Evolutionary conservation across 92 coral and sea anemone species (phyloP).

Genomic region (Porites rus): DNA sequence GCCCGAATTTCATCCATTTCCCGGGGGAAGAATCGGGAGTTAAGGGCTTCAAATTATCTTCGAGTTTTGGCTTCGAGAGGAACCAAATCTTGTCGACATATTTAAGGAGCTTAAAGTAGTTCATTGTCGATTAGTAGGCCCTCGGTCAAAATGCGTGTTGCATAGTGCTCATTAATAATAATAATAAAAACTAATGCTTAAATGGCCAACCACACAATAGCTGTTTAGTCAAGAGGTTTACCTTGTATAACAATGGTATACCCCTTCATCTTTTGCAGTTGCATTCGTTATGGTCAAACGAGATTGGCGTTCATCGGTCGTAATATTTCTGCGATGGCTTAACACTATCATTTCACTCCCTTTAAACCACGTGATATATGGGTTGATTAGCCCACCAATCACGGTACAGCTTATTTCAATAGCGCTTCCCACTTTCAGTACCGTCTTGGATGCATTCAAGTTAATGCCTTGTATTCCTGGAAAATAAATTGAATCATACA

Average conservation of each 20-base stretch:
- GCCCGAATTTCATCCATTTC: too few relatives aligned
- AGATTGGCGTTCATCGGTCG: constrained; percentile 5
- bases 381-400: constrained; percentile 37
- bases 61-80: too few relatives aligned
- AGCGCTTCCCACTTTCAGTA: constrained; percentile 4
- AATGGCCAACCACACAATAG: too few relatives aligned
- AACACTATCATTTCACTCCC: not conserved
- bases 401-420: constrained; percentile 45
- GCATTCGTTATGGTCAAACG: constrained; percentile 49
- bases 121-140: too few relatives aligned
- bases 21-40: too few relatives aligned
- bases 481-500: not conserved
- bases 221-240: not conserved
- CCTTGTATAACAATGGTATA: constrained; percentile 55
- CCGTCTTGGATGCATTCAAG: not conserved
- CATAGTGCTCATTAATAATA: too few relatives aligned
- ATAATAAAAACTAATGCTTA: too few relatives aligned
- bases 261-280: constrained; percentile 44
- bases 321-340: constrained; percentile 54
- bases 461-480: not conserved
- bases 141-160: too few relatives aligned
- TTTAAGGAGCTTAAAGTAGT: too few relatives aligned
- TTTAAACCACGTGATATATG: constrained; percentile 53
- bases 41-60: too few relatives aligned
- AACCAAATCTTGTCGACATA: too few relatives aligned